Conservation (phyloP, 2,888 invertebrate genomes). For the Ormyrus labotus region DNA sequence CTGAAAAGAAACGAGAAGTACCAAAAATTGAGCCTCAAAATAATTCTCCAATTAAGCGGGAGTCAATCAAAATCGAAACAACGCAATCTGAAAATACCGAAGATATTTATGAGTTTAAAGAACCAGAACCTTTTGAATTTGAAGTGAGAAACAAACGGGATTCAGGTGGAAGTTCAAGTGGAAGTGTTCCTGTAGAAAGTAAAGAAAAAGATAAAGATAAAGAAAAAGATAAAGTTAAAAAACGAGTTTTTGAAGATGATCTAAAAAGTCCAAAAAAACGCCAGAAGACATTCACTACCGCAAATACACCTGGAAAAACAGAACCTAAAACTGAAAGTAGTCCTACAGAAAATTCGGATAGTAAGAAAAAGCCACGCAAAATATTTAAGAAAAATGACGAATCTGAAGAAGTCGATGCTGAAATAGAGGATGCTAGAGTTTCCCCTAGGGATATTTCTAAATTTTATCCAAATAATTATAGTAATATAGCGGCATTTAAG, state of each 20-base stretch:
- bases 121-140: slow-evolving; percentile 91
- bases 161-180: slow-evolving; percentile 58
- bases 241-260: slow-evolving; percentile 72
- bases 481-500: slow-evolving; percentile 25
- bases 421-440: slow-evolving; percentile 31
- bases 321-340: slow-evolving; percentile 38
- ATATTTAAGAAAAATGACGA: slow-evolving; percentile 58
- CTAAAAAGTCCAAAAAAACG: slow-evolving; percentile 69
- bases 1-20: slow-evolving; percentile 68
- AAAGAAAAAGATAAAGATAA: slow-evolving; percentile 68
- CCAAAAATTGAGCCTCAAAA: slow-evolving; percentile 65
- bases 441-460: slow-evolving; percentile 31
- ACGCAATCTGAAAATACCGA: slow-evolving; percentile 67
- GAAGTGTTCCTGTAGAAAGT: slow-evolving; percentile 65
- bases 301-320: slow-evolving; percentile 10
- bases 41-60: slow-evolving; percentile 47
- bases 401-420: slow-evolving; percentile 54
- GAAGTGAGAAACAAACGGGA: slow-evolving; percentile 78
- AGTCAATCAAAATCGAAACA: slow-evolving; percentile 59
- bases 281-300: slow-evolving; percentile 61
- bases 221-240: slow-evolving; percentile 69
- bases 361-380: slow-evolving; percentile 67
- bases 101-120: slow-evolving; percentile 92
- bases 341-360: slow-evolving; percentile 48
- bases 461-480: slow-evolving; percentile 36